Conservation (phyloP, 2,113 vertebrate genomes). For the Oenanthe melanoleuca region DNA sequence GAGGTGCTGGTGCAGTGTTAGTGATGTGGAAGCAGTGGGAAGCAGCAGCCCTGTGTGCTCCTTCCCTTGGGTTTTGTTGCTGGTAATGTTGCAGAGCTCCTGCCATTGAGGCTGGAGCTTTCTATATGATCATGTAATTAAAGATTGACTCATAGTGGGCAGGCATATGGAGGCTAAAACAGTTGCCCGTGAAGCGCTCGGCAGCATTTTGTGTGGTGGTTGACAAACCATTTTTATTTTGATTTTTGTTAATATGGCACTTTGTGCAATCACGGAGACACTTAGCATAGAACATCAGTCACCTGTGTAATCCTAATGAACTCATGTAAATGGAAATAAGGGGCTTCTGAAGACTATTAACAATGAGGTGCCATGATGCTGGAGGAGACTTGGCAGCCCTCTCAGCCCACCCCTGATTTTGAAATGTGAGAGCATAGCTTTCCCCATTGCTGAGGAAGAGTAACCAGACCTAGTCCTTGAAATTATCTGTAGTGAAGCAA, state of each 20-base stretch:
- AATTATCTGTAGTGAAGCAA: neutral
- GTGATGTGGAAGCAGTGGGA: neutral
- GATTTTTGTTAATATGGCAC: conserved; percentile 22
- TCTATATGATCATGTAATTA: conserved; percentile 36
- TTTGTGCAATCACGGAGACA: neutral
- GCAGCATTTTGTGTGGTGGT: neutral
- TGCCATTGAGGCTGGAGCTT: neutral
- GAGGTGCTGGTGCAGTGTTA: rapidly evolving
- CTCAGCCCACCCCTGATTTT: conserved; percentile 20
- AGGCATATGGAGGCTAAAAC: conserved; percentile 15
- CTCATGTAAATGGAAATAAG: conserved; percentile 30
- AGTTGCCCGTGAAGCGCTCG: neutral
- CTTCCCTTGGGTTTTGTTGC: neutral
- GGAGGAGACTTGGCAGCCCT: conserved; percentile 35
- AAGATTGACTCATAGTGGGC: neutral
- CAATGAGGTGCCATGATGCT: conserved; percentile 12
- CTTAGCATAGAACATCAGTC: conserved; percentile 2
- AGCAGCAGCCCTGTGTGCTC: neutral
- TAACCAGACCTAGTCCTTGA: neutral
- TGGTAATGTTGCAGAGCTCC: neutral
- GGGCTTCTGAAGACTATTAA: conserved; percentile 23
- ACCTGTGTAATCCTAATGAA: conserved; percentile 50
- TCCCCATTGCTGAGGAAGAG: neutral
- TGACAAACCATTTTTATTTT: conserved; percentile 21
- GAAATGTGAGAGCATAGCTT: conserved; percentile 11